Percentiles rank a stretch among this genome's conserved stretches.
Conservation (phyloP, 2,888 invertebrate genomes). For the Ormyrus nitidulus region DNA sequence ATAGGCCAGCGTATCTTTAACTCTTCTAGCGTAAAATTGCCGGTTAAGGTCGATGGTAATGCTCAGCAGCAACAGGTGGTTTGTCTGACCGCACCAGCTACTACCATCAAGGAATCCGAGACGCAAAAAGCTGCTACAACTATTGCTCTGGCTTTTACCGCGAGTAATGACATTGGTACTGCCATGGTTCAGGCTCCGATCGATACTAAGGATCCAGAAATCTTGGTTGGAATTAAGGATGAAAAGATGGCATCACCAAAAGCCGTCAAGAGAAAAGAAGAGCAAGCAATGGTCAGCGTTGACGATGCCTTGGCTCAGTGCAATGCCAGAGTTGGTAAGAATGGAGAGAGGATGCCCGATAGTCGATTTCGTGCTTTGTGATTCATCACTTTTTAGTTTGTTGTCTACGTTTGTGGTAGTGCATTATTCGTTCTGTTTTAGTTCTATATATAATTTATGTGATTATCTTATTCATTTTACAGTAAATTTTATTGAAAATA, state of each 20-base stretch:
- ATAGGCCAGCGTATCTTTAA: conserved; percentile 69
- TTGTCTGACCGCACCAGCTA: conserved; percentile 20
- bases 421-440: conserved; percentile 4
- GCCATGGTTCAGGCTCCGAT: conserved; percentile 59
- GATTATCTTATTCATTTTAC: too few species aligned
- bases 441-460: conserved; percentile 1
- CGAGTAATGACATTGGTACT: conserved; percentile 64
- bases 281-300: conserved; percentile 59
- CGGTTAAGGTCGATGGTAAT: conserved; percentile 56
- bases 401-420: not conserved
- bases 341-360: conserved; percentile 12
- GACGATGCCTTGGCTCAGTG: conserved; percentile 63
- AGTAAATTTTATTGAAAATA: too few species aligned
- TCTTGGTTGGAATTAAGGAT: conserved; percentile 62
- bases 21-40: conserved; percentile 61
- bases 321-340: conserved; percentile 70
- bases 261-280: conserved; percentile 69
- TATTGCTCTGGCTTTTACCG: conserved; percentile 69
- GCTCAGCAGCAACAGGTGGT: conserved; percentile 62
- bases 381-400: conserved; percentile 29
- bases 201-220: conserved; percentile 65
- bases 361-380: conserved; percentile 22
- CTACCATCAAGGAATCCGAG: conserved; percentile 42
- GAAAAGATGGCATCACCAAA: conserved; percentile 70
- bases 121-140: conserved; percentile 62